Conservation (phyloP, 2,888 invertebrate species). For the Apeira syringaria region DNA sequence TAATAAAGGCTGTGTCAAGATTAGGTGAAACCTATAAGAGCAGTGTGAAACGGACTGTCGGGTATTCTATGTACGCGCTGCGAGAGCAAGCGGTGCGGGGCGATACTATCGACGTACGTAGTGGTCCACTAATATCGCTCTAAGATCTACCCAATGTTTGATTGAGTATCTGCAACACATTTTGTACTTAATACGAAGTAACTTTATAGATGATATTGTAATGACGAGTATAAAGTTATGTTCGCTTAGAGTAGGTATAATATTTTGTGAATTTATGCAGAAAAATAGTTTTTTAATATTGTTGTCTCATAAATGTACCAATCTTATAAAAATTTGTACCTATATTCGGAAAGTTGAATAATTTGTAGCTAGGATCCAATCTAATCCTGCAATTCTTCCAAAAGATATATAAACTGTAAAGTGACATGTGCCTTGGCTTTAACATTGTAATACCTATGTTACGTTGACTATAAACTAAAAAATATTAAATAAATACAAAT, state of each 20-base stretch:
- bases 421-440: slow-evolving; percentile 81
- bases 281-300: slow-evolving; percentile 83
- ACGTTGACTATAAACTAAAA: slow-evolving; percentile 61
- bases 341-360: slow-evolving; percentile 83
- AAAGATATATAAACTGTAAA: slow-evolving; percentile 69
- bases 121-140: slow-evolving; percentile 23
- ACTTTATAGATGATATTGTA: slow-evolving; percentile 76
- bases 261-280: slow-evolving; percentile 82
- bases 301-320: slow-evolving; percentile 83
- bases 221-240: slow-evolving; percentile 70
- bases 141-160: slow-evolving; percentile 39
- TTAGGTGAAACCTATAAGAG: slow-evolving; percentile 54
- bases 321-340: slow-evolving; percentile 81
- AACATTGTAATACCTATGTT: slow-evolving; percentile 69
- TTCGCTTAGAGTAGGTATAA: slow-evolving; percentile 82
- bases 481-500: slow-evolving; percentile 42
- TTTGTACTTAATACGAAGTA: slow-evolving; percentile 75
- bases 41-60: slow-evolving; percentile 35
- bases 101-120: slow-evolving; percentile 3
- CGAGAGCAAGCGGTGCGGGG: slow-evolving; percentile 1
- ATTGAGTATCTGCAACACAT: slow-evolving; percentile 49
- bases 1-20: slow-evolving; percentile 68
- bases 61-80: slow-evolving; percentile 18
- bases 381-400: slow-evolving; percentile 78
- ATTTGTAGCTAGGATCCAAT: slow-evolving; percentile 83